Base-by-base conservation (phyloP, 1,140 invertebrate species). In the Maconellicoccus hirsutus region DNA sequence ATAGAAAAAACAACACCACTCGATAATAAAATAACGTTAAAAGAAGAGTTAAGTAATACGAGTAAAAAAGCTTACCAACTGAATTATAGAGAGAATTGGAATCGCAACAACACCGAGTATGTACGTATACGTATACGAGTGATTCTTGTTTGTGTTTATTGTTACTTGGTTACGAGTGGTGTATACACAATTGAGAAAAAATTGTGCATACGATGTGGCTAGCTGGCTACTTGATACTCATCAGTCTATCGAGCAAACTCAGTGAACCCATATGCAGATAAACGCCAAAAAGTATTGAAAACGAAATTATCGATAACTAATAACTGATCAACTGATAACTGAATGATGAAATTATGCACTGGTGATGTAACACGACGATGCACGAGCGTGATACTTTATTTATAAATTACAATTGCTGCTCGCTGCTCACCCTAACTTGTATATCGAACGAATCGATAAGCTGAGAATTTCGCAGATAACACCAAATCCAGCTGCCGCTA, bases 121-220 rank as follows among this genome's bases (percentile, higher is more conserved):
- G n/a, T n/a, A n/a, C n/a, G 52, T 59, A 59, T 22, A n/a, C n/a
- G 16, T 19, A 59, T 26, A 25, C 61, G 61, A 66, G 8, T 66
- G 61, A 66, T 66, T 33, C 29, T 33, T 66, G 61, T 66, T n/a
- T 66, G 61, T 66, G 25, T 66, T 66, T 66, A 25, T 25, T 66
- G 61, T 66, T 66, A 66, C 61, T 66, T 25, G 25, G 61, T 66
- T 66, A 66, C 61, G 61, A 66, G 10, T 66, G 16, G 25, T 23
- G 22, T 66, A 66, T 16, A 66, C 61, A 66, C 19, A 66, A 61
- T 19, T 6, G 42, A 16, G 42, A 19, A 12, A 33, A 3, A 33
- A 33, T 6, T 33, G 29, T 33, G 29, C 29, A 33, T 33, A 33
- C 29, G 29, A 3, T 33, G 12, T 33, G 29, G 29, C n/a, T 38